These are phyloP conservation scores for Battus philenor DNA, from an alignment of 1,140 invertebrate species.

Conservation along the genomic window DNA sequence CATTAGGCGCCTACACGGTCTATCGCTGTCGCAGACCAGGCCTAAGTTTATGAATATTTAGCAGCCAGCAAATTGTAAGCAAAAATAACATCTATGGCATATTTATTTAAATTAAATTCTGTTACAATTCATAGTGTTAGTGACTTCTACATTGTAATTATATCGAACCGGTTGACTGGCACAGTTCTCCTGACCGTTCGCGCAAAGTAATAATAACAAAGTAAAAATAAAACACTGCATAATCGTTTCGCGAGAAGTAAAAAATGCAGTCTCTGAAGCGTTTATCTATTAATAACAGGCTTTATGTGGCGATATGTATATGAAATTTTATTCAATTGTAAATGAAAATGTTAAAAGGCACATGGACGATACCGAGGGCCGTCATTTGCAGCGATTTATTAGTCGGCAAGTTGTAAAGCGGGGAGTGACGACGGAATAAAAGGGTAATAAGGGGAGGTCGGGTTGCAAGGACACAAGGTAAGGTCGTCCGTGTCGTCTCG, in stretches of 20 bases:
- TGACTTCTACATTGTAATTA: constrained; percentile 46
- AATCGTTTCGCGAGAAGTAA: not conserved
- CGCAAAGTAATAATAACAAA: constrained; percentile 27
- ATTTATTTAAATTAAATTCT: constrained; percentile 40
- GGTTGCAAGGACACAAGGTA: constrained; percentile 56
- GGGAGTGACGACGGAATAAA: constrained; percentile 31
- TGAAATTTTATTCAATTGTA: constrained; percentile 48
- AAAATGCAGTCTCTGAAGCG: constrained; percentile 7
- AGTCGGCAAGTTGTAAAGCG: constrained; percentile 45
- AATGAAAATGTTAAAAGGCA: constrained; percentile 56
- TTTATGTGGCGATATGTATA: constrained; percentile 38
- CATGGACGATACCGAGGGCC: constrained; percentile 48
- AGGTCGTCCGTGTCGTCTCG: constrained; percentile 41
- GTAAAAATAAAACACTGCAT: not conserved
- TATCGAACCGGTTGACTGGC: constrained; percentile 31
- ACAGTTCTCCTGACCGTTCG: constrained; percentile 27
- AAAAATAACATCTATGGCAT: constrained; percentile 38
- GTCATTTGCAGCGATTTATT: constrained; percentile 58
- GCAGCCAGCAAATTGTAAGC: constrained; percentile 47
- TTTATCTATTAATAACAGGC: constrained; percentile 43
- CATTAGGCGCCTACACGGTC: constrained; percentile 53
- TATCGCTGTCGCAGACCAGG: constrained; percentile 27
- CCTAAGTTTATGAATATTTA: constrained; percentile 56
- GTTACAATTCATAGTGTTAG: constrained; percentile 44
- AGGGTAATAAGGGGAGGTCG: constrained; percentile 26